Evolutionary conservation across 2,797 vertebrate genomes (phyloP), one percentile per base, ranked within the genome.

Genomic region (Pseudochirops corinnae): DNA sequence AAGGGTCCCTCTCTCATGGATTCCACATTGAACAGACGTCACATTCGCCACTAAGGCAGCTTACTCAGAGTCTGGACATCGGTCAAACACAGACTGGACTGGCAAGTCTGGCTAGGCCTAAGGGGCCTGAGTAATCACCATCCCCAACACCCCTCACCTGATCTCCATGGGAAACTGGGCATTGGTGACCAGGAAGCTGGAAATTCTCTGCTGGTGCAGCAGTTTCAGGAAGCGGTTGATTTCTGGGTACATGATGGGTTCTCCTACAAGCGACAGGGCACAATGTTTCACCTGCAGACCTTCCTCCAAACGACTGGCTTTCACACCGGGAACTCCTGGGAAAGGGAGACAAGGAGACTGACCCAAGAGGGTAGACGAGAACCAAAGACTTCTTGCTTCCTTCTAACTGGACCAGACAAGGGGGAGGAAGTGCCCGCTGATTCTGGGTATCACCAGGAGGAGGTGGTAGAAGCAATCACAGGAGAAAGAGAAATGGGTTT

Each of bases 161-260:
- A 99, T 99, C 98, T 99, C 99, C 91, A 98, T 96, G 0, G 99
- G 99, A 94, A 99, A 99, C 97, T 99, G 99, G 0, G 99, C 99
- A 0, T 99, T 99, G 96, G 99, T 99, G 93, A 99, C 99, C 93
- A 99, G 98, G 98, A 99, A 99, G 94, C 99, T 99, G 92, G 99
- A 99, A 98, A 99, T 99, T 90, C 95, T 95, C 0, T 95, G 98
- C 33, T 98, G 98, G 96, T 99, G 99, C 58, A 99, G 99, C 11
- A 99, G 99, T 95, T 98, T 98, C 87, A 99, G 95, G 2, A 99
- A 99, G 24, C 95, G 55, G 97, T 99, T 99, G 98, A 99, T 99
- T 98, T 99, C 98, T 0, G 99, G 99, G 98, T 99, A 99, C 99
- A 99, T 99, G 98, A 99, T 99, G 6, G 99, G 99, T 95, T 99